Conservation (phyloP, 2,797 vertebrate species). For the Sebastes alutus region DNA sequence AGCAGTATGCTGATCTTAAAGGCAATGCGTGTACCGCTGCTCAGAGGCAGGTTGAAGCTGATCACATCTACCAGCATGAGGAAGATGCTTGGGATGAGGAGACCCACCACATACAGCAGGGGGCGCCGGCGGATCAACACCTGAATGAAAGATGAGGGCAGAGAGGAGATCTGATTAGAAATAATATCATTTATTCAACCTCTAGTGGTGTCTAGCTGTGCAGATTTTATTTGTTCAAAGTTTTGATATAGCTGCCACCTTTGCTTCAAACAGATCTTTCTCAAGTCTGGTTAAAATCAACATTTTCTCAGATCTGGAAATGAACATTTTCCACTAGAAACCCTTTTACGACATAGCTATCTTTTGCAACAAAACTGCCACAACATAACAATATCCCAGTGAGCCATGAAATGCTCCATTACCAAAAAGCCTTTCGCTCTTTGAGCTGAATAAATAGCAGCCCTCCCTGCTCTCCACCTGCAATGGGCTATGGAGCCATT, state of each 20-base stretch:
- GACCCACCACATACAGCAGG: conserved; percentile 86
- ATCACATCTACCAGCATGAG: conserved; percentile 89
- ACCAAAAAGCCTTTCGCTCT: conserved; percentile 35
- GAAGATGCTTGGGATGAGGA: conserved; percentile 86
- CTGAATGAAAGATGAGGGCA: conserved; percentile 53
- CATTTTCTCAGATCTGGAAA: not conserved
- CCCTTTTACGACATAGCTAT: not conserved
- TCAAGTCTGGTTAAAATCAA: not conserved
- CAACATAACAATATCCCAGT: conserved; percentile 48
- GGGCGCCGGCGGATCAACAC: conserved; percentile 88
- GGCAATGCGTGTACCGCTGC: conserved; percentile 84
- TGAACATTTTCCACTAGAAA: not conserved
- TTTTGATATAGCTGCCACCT: not conserved
- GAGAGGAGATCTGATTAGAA: not conserved
- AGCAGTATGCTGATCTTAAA: conserved; percentile 90
- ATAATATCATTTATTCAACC: not conserved
- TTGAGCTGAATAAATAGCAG: conserved; percentile 69
- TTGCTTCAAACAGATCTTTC: not conserved
- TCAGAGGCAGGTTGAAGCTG: conserved; percentile 88
- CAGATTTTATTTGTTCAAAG: not conserved
- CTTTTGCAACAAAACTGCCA: not conserved
- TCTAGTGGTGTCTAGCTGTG: not conserved
- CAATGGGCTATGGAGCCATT: conserved; percentile 71
- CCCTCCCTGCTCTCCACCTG: conserved; percentile 72
- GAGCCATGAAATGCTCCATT: conserved; percentile 57